Conservation (phyloP, 2,113 vertebrate genomes). For the Dicentrarchus labrax region DNA sequence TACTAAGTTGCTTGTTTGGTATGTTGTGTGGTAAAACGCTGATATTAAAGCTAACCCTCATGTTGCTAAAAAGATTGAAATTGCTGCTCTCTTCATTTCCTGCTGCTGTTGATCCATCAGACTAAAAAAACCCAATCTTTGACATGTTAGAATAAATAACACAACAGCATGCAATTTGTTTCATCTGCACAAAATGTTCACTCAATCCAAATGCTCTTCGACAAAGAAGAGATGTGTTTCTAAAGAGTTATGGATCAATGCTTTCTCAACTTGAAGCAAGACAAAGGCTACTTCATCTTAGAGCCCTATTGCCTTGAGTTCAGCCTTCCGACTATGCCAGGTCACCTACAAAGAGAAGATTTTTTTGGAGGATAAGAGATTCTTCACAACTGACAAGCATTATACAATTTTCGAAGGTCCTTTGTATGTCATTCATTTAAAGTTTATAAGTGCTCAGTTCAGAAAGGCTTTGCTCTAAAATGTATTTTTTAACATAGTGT, state of each 20-base stretch:
- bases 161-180: not conserved
- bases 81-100: not conserved
- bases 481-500: not conserved
- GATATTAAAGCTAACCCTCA: not conserved
- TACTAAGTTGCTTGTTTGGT: not conserved
- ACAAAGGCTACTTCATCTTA: not conserved
- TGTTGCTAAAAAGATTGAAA: not conserved
- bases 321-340: not conserved
- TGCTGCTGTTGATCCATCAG: not conserved
- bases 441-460: not conserved
- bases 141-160: not conserved
- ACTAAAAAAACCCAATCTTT: not conserved
- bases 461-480: not conserved
- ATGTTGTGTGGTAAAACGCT: not conserved
- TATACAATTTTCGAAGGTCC: not conserved
- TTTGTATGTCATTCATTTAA: not conserved
- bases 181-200: not conserved
- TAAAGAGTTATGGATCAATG: not conserved
- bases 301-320: not conserved
- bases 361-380: not conserved
- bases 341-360: not conserved
- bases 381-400: not conserved
- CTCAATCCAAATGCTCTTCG: not conserved
- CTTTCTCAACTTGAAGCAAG: not conserved
- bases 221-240: not conserved